Evolutionary conservation across 2,888 invertebrate species (phyloP), one percentile per base, ranked within the genome.

Genomic region (Tyria jacobaeae): DNA sequence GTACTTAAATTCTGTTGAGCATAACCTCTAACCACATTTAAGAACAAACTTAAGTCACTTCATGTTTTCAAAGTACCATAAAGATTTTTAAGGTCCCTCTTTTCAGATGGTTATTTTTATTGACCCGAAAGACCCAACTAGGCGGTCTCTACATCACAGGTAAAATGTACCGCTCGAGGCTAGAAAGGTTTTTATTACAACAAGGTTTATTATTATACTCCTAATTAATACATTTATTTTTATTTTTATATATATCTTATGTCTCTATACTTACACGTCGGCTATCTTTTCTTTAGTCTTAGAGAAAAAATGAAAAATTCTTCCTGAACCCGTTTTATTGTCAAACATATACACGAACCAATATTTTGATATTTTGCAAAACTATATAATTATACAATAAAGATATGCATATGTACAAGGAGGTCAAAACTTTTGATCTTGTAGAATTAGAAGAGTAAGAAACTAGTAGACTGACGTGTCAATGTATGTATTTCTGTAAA

Each of bases 11-110:
- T 44, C 15, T 44, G 10, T 7, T 12, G 3, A 35, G 27, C 41
- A 44, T 34, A 52, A 47, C 37, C 52, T 25, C 41, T 34, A 58
- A 41, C 24, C 31, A 51, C 17, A 51, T 39, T 51, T 44, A 21
- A 44, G 21, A 21, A 44, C 5, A 44, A n/a, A n/a, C n/a, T n/a
- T 44, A 44, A 44, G 21, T 44, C 21, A 10, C 12, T 44, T 12
- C 44, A 21, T 21, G 21, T 44, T 44, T 44, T 44, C 10, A 44
- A 12, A 21, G 44, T 10, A 41, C 17, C 17, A 41, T 21, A 44
- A 35, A 35, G 21, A 51, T 3, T 15, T 3, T 1, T 35, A 51
- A 34, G 35, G 5, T 12, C 35, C 2, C 15, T 35, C 9, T 9
- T 24, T 51, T 15, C 14, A 35, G 21, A 9, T 15, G 51, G 24